Evolutionary conservation across 92 coral and sea anemone genomes (phyloP).

Genomic region (Montipora capitata): DNA sequence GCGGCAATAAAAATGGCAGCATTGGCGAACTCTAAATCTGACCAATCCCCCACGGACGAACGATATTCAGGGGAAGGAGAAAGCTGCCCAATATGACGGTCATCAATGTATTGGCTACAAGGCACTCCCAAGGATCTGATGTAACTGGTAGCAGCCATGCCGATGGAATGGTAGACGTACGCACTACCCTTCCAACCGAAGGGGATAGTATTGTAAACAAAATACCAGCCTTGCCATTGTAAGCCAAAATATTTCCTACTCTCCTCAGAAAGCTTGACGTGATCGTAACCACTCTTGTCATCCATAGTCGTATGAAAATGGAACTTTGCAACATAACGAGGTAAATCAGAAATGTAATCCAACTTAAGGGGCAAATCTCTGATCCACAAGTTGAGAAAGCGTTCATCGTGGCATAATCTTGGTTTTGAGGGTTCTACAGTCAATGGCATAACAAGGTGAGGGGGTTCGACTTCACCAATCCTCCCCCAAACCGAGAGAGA

Average conservation of each 20-base stretch:
- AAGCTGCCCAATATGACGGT: conserved; percentile 49
- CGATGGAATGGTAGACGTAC: conserved; percentile 57
- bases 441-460: too few relatives aligned
- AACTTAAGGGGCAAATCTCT: conserved; percentile 58
- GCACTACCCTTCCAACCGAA: conserved; percentile 79
- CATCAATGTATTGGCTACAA: conserved; percentile 59
- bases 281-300: conserved; percentile 59
- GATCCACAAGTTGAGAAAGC: conserved; percentile 1
- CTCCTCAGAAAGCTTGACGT: conserved; percentile 39
- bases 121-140: conserved; percentile 62
- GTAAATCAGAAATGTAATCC: conserved; percentile 60
- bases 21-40: conserved; percentile 42
- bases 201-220: conserved; percentile 50
- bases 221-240: conserved; percentile 67
- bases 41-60: conserved; percentile 1
- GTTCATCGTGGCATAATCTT: too few relatives aligned
- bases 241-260: conserved; percentile 54
- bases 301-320: neutral
- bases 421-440: too few relatives aligned
- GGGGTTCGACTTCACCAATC: too few relatives aligned
- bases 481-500: too few relatives aligned
- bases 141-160: conserved; percentile 52
- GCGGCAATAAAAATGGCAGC: conserved; percentile 60
- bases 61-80: neutral
- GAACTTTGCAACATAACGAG: conserved; percentile 42